Evolutionary conservation across 2,888 invertebrate genomes (phyloP).

Genomic region (Nomada ruficornis): DNA sequence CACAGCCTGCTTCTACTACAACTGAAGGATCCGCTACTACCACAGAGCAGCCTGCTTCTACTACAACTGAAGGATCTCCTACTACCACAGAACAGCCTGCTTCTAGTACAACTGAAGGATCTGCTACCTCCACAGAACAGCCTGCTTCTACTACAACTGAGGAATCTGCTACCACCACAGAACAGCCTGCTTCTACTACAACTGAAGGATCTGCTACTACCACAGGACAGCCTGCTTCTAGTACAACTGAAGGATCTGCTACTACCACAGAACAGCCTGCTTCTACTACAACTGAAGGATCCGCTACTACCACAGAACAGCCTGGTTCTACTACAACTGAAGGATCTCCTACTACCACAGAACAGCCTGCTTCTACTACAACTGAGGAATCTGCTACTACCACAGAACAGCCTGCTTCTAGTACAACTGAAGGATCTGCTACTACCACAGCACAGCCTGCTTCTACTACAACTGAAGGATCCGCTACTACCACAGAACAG

Average conservation of each 20-base stretch:
- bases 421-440: neutral
- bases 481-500: neutral
- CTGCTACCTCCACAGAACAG: neutral
- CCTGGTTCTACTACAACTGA: too few relatives aligned
- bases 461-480: too few relatives aligned
- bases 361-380: too few relatives aligned
- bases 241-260: neutral
- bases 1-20: too few relatives aligned
- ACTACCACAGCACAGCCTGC: neutral
- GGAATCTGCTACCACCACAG: neutral
- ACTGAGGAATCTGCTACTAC: too few relatives aligned
- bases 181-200: neutral
- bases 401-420: too few relatives aligned
- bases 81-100: too few relatives aligned
- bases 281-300: neutral
- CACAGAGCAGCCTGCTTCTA: too few relatives aligned
- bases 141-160: neutral
- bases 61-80: too few relatives aligned
- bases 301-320: neutral
- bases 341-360: too few relatives aligned
- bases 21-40: too few relatives aligned
- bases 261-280: too few relatives aligned
- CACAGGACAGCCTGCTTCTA: neutral
- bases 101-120: neutral
- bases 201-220: neutral